Conservation (phyloP, 1,140 invertebrate species). For the Scaptomyza graminum region DNA sequence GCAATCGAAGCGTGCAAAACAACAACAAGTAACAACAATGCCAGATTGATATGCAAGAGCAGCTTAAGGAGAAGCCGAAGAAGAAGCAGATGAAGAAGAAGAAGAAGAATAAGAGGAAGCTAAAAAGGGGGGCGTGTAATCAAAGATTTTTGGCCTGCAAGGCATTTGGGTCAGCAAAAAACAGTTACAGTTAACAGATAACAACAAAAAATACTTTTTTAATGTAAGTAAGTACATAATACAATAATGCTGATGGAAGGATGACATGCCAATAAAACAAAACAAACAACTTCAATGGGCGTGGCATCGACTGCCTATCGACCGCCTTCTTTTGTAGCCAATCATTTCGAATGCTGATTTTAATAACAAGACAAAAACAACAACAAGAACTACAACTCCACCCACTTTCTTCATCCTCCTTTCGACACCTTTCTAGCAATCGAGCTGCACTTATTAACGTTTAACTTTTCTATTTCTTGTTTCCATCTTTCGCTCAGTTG, state of each 20-base stretch:
- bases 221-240: constrained; percentile 4
- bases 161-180: constrained; percentile 50
- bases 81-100: neutral
- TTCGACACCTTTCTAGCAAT: constrained; percentile 1
- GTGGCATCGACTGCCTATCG: constrained; percentile 5
- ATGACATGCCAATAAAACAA: constrained; percentile 26
- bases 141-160: constrained; percentile 36
- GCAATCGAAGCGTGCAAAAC: constrained; percentile 73
- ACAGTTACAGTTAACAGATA: constrained; percentile 4
- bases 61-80: constrained; percentile 1
- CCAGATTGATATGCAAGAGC: constrained; percentile 39
- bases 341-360: neutral
- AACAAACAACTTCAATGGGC: neutral
- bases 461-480: neutral
- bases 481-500: constrained; percentile 8
- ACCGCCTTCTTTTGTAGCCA: neutral
- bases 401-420: neutral
- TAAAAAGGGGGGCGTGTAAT: constrained; percentile 38
- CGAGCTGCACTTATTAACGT: neutral
- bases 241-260: constrained; percentile 25
- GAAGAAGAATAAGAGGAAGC: neutral
- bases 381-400: neutral
- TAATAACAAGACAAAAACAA: neutral
- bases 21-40: constrained; percentile 21
- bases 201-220: constrained; percentile 2